Base-by-base conservation (phyloP, 2,797 vertebrate species). In the Pangasius mekongensis region DNA sequence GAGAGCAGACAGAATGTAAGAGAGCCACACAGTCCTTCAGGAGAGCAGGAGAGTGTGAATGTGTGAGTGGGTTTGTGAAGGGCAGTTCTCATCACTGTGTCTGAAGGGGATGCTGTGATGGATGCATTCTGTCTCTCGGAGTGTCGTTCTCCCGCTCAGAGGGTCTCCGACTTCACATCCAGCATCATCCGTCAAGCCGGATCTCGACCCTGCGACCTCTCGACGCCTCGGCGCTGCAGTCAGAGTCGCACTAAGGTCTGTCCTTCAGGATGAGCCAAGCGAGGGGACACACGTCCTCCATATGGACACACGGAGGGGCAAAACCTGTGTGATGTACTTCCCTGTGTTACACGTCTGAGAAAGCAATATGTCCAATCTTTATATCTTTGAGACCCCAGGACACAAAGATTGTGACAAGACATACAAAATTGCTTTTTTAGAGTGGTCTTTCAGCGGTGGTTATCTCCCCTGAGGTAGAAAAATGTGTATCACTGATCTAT, bases 91-190 rank as follows among this genome's bases (percentile, higher is more conserved):
- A 82, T 71, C 64, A 93, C 90, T 83, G 93, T 89, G 92, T 91
- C 92, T 80, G 86, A 94, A 94, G 94, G 94, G 93, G 91, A 91
- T 87, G 60, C 91, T 91, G 94, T 96, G 96, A 96, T 96, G 94
- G 94, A 96, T 95, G 92, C 84, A 87, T 83, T 90, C 92, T 94
- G 95, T 95, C 91, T 91, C 93, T 92, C 83, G 71, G 86, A 93
- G 93, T 92, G 92, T 93, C 90, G 60, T 90, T 87, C 58, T 85
- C 77, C 24, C 87, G 92, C 94, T 83, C 90, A 3, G 71, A 94
- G 93, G 95, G 94, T 93, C 93, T 87, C 87, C 86, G 43, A 89
- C 82, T 90, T 90, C 92, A 89, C 92, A 93, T 92, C 91, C 89
- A 91, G 89, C 92, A 90, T 92, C 94, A 96, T 95, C 94, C 94